Evolutionary conservation across 2,797 vertebrate genomes (phyloP).

Genomic region (Periophthalmus magnuspinnatus): DNA sequence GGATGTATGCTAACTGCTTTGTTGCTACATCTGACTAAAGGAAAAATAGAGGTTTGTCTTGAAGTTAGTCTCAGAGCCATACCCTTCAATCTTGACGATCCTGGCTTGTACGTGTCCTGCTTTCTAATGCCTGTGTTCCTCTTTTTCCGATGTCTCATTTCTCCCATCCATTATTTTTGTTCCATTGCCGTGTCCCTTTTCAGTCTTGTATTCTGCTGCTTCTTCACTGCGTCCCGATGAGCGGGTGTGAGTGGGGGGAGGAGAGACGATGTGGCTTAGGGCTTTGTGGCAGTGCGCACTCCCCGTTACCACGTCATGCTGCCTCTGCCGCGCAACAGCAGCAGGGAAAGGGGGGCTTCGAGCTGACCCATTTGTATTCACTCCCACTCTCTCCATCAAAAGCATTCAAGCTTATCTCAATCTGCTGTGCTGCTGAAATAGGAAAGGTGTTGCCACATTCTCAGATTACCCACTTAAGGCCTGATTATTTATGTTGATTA

Average conservation of each 20-base stretch:
- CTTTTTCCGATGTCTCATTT: conserved; percentile 21
- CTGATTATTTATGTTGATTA: conserved; percentile 4
- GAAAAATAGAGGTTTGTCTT: conserved; percentile 1
- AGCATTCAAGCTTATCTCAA: conserved; percentile 36
- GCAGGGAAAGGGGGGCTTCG: conserved; percentile 27
- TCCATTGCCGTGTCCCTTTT: not conserved
- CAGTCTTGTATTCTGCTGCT: conserved; percentile 24
- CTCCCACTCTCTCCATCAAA: conserved; percentile 47
- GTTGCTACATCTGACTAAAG: conserved; percentile 14
- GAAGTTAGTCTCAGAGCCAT: not conserved
- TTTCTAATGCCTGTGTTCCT: conserved; percentile 3
- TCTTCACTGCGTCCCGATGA: conserved; percentile 12
- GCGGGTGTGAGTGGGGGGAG: conserved; percentile 33
- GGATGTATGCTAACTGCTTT: conserved; percentile 32
- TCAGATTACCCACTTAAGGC: not conserved
- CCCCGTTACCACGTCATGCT: conserved; percentile 45
- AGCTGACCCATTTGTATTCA: conserved; percentile 72
- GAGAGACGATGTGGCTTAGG: conserved; percentile 44
- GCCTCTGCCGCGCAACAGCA: conserved; percentile 46
- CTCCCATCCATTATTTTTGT: conserved; percentile 13
- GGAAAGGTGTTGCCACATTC: not conserved
- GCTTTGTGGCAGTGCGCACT: conserved; percentile 53
- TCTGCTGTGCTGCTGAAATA: conserved; percentile 13
- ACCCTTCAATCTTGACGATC: conserved; percentile 12
- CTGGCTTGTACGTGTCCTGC: conserved; percentile 7